These are phyloP conservation scores for Tonatia bakeri DNA, from an alignment of 2,113 vertebrate species.

Conservation along the genomic window DNA sequence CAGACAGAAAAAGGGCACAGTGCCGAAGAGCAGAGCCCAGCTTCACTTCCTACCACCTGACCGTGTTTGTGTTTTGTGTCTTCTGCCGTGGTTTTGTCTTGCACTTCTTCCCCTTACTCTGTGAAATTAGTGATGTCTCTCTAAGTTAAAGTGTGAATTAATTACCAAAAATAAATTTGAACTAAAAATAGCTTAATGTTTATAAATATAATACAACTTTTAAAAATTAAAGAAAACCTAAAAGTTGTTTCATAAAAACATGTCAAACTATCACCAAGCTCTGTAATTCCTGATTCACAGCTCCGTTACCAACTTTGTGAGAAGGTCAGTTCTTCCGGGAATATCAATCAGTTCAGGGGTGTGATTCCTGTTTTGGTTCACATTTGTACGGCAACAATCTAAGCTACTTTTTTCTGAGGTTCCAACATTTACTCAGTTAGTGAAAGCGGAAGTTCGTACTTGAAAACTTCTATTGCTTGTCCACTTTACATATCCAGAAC, in stretches of 20 bases:
- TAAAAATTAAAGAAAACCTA: neutral
- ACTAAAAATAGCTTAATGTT: neutral
- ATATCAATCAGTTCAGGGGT: fast-evolving
- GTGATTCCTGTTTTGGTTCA: neutral
- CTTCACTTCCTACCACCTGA: neutral
- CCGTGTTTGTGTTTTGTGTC: neutral
- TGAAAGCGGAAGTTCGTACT: neutral
- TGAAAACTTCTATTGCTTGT: neutral
- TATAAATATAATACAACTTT: neutral
- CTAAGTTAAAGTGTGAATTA: neutral
- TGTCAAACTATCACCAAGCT: neutral
- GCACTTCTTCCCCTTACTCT: neutral
- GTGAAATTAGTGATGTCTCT: neutral
- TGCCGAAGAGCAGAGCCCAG: fast-evolving
- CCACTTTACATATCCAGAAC: neutral
- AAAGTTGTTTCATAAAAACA: neutral
- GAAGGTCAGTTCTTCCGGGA: neutral
- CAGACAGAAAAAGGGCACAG: neutral
- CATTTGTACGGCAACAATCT: neutral
- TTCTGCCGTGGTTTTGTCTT: neutral
- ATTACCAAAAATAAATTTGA: neutral
- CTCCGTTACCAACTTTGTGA: neutral
- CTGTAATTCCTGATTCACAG: neutral
- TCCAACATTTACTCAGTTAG: neutral
- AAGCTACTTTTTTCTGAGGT: neutral